Conservation (phyloP, 2,113 vertebrate species). For the Bos indicus region DNA sequence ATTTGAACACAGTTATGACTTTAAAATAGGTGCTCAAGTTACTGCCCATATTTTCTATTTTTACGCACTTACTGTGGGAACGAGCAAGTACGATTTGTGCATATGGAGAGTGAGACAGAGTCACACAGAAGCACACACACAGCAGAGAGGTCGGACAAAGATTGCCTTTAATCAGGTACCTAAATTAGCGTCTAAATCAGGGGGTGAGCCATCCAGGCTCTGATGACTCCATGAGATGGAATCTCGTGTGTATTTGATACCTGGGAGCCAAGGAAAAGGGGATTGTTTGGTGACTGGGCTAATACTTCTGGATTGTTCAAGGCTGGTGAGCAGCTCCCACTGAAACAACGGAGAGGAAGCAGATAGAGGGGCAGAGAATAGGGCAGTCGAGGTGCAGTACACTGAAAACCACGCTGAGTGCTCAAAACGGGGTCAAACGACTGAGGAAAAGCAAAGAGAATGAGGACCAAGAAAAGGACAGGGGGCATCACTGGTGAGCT, state of each 20-base stretch:
- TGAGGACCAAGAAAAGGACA: not conserved
- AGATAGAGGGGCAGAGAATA: not conserved
- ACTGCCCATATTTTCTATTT: not conserved
- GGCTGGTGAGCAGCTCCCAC: not conserved
- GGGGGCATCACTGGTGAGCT: not conserved
- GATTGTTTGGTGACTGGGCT: not conserved
- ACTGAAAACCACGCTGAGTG: rapidly evolving
- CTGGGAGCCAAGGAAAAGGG: not conserved
- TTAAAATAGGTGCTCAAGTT: not conserved
- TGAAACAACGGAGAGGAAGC: not conserved
- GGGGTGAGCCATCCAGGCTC: not conserved
- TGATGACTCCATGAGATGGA: not conserved
- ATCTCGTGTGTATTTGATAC: not conserved
- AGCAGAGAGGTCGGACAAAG: not conserved
- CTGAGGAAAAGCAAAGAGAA: not conserved
- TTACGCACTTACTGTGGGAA: not conserved
- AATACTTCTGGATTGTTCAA: not conserved
- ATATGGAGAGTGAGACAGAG: not conserved
- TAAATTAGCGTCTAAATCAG: not conserved
- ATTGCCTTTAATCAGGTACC: not conserved
- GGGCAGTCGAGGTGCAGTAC: not conserved
- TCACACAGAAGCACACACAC: not conserved
- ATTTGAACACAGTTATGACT: not conserved
- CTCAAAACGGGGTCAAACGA: not conserved
- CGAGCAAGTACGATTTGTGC: not conserved